Evolutionary conservation across 2,797 vertebrate species (phyloP), one percentile per base, ranked within the genome.

Genomic region (Picus viridis): DNA sequence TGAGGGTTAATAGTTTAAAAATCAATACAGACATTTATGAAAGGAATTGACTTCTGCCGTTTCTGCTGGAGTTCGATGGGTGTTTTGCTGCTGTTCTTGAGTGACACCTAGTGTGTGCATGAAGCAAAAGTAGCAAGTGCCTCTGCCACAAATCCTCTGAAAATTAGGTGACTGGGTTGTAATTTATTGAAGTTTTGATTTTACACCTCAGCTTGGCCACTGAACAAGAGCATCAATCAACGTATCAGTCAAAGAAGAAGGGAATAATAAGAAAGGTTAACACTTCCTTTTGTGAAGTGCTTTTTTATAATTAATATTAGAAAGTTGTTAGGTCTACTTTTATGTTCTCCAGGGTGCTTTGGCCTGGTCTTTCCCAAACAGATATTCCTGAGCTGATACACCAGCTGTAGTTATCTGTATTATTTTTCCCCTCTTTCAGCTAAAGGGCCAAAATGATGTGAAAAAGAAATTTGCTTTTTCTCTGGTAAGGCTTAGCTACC

Each of bases 81-180:
- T 39, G 5, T 27, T 4, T 67, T 71, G 81, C 69, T 59, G 81
- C 88, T 95, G 61, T 86, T 90, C 62, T 53, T 88, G 82, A 92
- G 95, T 94, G 96, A 97, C 96, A 97, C 68, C 96, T 96, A 94
- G 95, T 88, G 89, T 96, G 91, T 72, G 7, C 26, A 1, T n/a
- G 29, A 30, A 47, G 77, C 26, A 74, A 56, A 84, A 78, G 63
- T 73, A 64, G 7, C 45, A 10, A 24, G 24, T 29, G 36, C 64
- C 43, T 67, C 61, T 53, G 43, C 34, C 57, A 30, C 54, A 39
- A 41, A 49, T 81, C 32, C 34, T 63, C 56, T 57, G 47, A n/a
- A 67, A 92, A 27, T 16, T 9, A 39, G 22, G 36, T n/a, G n/a
- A 2, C 12, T 51, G 4, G 3, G 6, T 27, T 34, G 24, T 32